These are phyloP conservation scores for Dryocosmus kuriphilus DNA, from an alignment of 2,888 invertebrate species.

Conservation along the genomic window DNA sequence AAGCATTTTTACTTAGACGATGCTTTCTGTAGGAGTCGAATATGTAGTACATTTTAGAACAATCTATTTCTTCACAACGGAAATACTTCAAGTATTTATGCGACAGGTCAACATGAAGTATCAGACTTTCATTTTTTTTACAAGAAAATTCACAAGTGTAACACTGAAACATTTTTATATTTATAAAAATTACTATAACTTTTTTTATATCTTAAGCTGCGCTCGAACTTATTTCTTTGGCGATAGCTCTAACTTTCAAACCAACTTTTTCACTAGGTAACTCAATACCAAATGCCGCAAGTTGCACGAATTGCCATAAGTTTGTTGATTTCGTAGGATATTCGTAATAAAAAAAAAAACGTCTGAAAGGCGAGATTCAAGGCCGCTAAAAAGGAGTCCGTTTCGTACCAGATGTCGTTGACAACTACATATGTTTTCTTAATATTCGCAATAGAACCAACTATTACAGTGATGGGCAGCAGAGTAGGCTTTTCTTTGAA, in stretches of 20 bases:
- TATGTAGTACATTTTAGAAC: too few relatives aligned
- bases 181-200: too few relatives aligned
- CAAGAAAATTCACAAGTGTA: too few relatives aligned
- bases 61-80: too few relatives aligned
- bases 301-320: constrained; percentile 10
- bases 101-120: too few relatives aligned
- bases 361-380: not conserved
- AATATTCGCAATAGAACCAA: too few relatives aligned
- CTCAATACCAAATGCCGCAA: not conserved
- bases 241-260: constrained; percentile 10
- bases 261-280: not conserved
- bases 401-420: constrained; percentile 5
- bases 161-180: too few relatives aligned
- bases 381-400: not conserved
- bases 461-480: not conserved
- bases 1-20: too few relatives aligned
- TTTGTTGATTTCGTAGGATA: not conserved
- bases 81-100: too few relatives aligned
- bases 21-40: too few relatives aligned
- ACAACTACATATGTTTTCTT: constrained; percentile 22
- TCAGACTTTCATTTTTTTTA: too few relatives aligned
- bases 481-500: not conserved
- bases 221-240: too few relatives aligned
- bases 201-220: not conserved
- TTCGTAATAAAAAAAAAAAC: not conserved